Conservation (phyloP, 2,797 vertebrate species). For the Alectoris magna region DNA sequence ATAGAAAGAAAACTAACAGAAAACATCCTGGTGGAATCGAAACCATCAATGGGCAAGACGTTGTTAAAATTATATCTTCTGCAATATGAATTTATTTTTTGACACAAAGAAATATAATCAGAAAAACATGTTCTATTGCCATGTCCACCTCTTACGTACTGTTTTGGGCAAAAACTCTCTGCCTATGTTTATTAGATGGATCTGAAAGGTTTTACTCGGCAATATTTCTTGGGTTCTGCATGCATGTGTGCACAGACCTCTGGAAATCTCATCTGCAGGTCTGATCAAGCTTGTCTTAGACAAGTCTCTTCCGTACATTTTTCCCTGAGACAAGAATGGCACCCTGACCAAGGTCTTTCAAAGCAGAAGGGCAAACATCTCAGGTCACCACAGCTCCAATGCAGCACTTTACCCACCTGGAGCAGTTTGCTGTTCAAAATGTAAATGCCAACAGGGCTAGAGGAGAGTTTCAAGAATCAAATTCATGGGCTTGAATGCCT, state of each 20-base stretch:
- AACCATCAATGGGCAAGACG: not conserved
- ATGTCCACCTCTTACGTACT: not conserved
- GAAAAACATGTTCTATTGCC: not conserved
- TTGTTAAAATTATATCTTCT: not conserved
- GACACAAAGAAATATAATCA: not conserved
- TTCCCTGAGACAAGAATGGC: not conserved
- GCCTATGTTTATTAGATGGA: not conserved
- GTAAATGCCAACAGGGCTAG: not conserved
- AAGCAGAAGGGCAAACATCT: not conserved
- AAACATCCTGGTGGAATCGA: not conserved
- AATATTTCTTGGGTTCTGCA: not conserved
- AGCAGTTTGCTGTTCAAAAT: not conserved
- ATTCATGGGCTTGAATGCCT: not conserved
- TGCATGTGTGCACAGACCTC: too few species aligned
- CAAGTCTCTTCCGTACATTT: not conserved
- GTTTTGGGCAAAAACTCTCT: not conserved
- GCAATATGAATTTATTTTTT: not conserved
- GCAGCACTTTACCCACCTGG: not conserved
- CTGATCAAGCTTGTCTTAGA: not conserved
- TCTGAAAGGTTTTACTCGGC: not conserved
- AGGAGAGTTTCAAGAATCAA: not conserved
- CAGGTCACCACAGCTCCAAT: not conserved
- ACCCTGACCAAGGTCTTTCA: not conserved
- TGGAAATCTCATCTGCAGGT: not conserved
- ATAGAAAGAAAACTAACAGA: slow-evolving; percentile 26